These are phyloP conservation scores for Polypterus senegalus DNA, from an alignment of 2,113 vertebrate genomes.

Conservation along the genomic window DNA sequence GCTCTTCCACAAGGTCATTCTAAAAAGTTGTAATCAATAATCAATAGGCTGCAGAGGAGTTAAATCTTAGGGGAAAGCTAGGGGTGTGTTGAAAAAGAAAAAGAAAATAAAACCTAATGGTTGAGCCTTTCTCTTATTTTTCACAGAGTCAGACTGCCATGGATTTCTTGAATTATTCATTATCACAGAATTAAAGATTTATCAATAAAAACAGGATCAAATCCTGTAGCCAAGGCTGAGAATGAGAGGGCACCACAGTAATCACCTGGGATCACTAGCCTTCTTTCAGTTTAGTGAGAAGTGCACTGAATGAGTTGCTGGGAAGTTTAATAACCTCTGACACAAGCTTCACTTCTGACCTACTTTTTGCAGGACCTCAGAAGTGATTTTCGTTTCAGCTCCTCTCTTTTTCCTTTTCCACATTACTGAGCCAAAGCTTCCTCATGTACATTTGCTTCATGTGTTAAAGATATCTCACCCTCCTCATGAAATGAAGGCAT, in stretches of 20 bases:
- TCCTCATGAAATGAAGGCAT: conserved; percentile 9
- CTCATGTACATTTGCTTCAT: conserved; percentile 17
- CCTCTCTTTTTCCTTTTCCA: conserved; percentile 13
- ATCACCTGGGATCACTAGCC: conserved; percentile 17
- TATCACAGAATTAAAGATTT: conserved; percentile 43
- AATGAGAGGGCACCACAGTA: conserved; percentile 24
- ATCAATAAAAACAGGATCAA: conserved; percentile 43
- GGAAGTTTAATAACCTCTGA: background rate
- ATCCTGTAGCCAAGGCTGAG: conserved; percentile 21
- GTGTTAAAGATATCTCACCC: conserved; percentile 15
- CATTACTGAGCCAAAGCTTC: conserved; percentile 12
- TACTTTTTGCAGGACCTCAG: background rate
- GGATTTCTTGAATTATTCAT: conserved; percentile 42
- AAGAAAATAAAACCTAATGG: no score
- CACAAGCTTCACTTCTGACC: background rate
- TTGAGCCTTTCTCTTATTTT: background rate
- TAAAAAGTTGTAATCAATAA: background rate
- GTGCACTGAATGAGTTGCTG: conserved; percentile 14
- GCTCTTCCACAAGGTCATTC: no score
- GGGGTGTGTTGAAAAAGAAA: conserved; percentile 18
- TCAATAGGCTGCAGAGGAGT: background rate
- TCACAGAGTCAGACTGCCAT: conserved; percentile 21
- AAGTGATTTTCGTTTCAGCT: conserved; percentile 4
- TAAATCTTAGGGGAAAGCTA: conserved; percentile 8
- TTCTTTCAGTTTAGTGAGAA: conserved; percentile 23